Percentiles rank a stretch among this genome's conserved stretches.
Conservation (phyloP, 2,113 vertebrate genomes). For the Phrynocephalus versicolor region DNA sequence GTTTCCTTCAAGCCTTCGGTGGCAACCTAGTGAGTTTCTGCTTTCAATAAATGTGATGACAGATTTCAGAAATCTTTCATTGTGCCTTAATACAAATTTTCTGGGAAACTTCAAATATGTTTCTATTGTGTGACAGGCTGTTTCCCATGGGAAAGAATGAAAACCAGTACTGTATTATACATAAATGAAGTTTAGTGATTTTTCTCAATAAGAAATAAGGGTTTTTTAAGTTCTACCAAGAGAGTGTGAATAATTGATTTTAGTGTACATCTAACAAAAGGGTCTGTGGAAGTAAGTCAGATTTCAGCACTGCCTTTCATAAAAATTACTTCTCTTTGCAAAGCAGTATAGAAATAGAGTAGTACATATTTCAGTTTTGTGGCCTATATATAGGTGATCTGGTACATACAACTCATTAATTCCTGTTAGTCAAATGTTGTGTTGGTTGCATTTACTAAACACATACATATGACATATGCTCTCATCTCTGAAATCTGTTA, state of each 20-base stretch:
- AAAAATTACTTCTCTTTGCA: not conserved
- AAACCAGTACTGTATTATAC: constrained; percentile 22
- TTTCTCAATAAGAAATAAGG: constrained; percentile 29
- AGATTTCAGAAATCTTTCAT: constrained; percentile 22
- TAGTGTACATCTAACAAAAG: not conserved
- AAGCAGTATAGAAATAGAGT: not conserved
- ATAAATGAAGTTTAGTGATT: constrained; percentile 45
- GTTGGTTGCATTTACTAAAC: no score
- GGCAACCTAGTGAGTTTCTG: not conserved
- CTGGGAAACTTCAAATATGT: constrained; percentile 47
- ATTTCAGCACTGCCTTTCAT: not conserved
- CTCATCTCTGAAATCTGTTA: no score
- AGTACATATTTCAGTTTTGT: no score
- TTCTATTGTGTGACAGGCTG: not conserved
- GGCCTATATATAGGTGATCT: no score
- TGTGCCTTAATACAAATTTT: constrained; percentile 31
- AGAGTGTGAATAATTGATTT: constrained; percentile 24
- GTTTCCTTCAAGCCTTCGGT: not conserved
- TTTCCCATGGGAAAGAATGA: constrained; percentile 40
- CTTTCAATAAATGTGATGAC: constrained; percentile 32
- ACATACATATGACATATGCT: no score
- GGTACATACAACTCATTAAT: no score
- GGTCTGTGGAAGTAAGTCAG: not conserved
- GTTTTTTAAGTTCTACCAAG: constrained; percentile 14
- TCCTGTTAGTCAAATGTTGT: no score